Base-by-base conservation (phyloP, 23 tunicate genomes). In the Botrylloides violaceus region DNA sequence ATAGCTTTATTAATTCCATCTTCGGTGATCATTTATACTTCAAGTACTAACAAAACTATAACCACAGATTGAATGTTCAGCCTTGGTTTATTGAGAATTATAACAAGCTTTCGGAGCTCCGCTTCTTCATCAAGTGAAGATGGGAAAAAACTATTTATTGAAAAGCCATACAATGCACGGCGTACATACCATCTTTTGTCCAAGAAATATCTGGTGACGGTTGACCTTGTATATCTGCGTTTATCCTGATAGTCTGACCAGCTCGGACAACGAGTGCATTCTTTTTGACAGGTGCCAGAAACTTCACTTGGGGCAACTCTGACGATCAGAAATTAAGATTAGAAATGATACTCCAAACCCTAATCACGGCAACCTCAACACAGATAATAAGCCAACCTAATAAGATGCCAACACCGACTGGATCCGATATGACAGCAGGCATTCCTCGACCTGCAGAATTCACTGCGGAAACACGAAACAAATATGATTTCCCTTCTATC, bases 381-480 rank as follows among this genome's bases (percentile, higher is more conserved):
- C 18, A 60, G 27, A 60, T 60, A 15, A 60, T 15, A 60, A n/a
- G 32, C 23, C 1, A n/a, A 68, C 74, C 74, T 20, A 62, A 65
- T 32, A 64, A 78, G 34, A 77, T 88, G 53, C 72, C 71, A 50
- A 91, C 84, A 6, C 22, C 47, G 2, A 83, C 81, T 0, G 43
- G 23, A 34, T 79, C 82, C 0, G 66, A 61, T 4, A 83, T 27
- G 38, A 71, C 65, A 18, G 81, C 91, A 6, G 91, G 79, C 32
- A 64, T 70, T 18, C 90, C 89, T 3, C 31, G 32, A 21, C 98
- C 98, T 2, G 98, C 98, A 31, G 83, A 73, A 70, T 91, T 91
- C 23, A 83, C 77, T 0, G 91, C 91, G 20, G 64, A 63, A 22
- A 91, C 91, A 71, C 98, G 66, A 60, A 91, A 84, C 33, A 58